These are phyloP conservation scores for Drosophila ercepeae DNA, from an alignment of 1,140 invertebrate genomes.

Conservation along the genomic window DNA sequence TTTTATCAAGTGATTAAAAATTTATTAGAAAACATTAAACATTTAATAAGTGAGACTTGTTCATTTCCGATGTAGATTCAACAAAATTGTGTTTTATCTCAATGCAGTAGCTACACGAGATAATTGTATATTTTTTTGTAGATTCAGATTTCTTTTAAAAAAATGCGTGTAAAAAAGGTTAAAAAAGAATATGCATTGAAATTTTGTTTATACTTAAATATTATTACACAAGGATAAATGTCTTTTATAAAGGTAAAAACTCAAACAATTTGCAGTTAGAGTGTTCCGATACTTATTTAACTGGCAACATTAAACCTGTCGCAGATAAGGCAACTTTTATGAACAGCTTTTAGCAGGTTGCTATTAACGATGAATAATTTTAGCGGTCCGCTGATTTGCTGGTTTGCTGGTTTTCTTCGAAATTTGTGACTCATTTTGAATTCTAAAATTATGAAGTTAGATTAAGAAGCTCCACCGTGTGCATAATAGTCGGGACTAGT, in stretches of 20 bases:
- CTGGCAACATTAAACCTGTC: slow-evolving; percentile 7
- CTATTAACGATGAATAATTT: slow-evolving; percentile 29
- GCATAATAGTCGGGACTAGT: slow-evolving; percentile 72
- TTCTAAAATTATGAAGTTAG: slow-evolving; percentile 35
- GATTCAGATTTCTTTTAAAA: slow-evolving; percentile 50
- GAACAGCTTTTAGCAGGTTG: slow-evolving; percentile 51
- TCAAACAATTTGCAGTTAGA: slow-evolving; percentile 39
- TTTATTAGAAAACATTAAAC: slow-evolving; percentile 71
- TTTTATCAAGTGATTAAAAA: slow-evolving; percentile 50
- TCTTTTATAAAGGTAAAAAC: slow-evolving; percentile 34
- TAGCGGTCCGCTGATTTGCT: neutral
- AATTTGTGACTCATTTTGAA: slow-evolving; percentile 48
- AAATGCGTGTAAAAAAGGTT: slow-evolving; percentile 1
- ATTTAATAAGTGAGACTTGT: slow-evolving; percentile 57
- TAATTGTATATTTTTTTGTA: slow-evolving; percentile 45
- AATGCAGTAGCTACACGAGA: slow-evolving; percentile 47
- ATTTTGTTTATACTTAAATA: slow-evolving; percentile 54
- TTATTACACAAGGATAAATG: slow-evolving; percentile 70
- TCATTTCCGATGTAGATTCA: slow-evolving; percentile 31
- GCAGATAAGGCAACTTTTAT: slow-evolving; percentile 66
- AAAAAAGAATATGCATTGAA: slow-evolving; percentile 19
- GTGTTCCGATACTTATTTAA: slow-evolving; percentile 33
- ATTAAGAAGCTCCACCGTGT: slow-evolving; percentile 44
- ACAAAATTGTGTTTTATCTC: slow-evolving; percentile 53
- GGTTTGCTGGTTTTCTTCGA: slow-evolving; percentile 5